Evolutionary conservation across 2,888 invertebrate species (phyloP), one percentile per base, ranked within the genome.

Genomic region (Leptinotarsa haldemani): DNA sequence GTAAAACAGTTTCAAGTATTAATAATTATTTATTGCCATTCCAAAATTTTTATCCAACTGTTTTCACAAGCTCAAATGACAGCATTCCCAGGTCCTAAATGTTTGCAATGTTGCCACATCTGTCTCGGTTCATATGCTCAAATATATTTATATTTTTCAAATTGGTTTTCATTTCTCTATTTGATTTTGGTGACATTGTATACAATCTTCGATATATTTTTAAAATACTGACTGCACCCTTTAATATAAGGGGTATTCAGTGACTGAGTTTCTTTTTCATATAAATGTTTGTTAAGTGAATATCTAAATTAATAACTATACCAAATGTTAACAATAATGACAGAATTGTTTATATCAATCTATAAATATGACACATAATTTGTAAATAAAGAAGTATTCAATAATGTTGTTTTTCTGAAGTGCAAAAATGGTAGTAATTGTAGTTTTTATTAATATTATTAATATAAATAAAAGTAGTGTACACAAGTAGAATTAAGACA

Each of bases 261-360:
- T 83, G 83, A 84, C 83, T 84, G 83, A 83, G 81, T 82, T 80
- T 80, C 77, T 78, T 81, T 78, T 77, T 78, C 78, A 77, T 78
- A 79, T 82, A 80, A 81, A 83, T 83, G 82, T 83, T 82, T 80
- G 77, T 82, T 81, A 82, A 81, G 79, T 80, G 78, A 82, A 82
- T 82, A 82, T 83, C 83, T 83, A 83, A 84, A 83, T 84, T 83
- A 80, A 83, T 83, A 82, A 83, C 79, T 83, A 83, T 84, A 84
- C 84, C 84, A 84, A 84, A 84, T 84, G 84, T 84, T 84, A 83
- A 83, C 81, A 82, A 83, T 84, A 84, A 84, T 83, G 82, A 84
- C 82, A 83, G 77, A 82, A 81, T 82, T 83, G 83, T 83, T 82
- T 82, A 83, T 83, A 82, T 82, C 80, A 80, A 80, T 81, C 81